Conservation (phyloP, 2,113 vertebrate genomes). For the Malurus elegans region DNA sequence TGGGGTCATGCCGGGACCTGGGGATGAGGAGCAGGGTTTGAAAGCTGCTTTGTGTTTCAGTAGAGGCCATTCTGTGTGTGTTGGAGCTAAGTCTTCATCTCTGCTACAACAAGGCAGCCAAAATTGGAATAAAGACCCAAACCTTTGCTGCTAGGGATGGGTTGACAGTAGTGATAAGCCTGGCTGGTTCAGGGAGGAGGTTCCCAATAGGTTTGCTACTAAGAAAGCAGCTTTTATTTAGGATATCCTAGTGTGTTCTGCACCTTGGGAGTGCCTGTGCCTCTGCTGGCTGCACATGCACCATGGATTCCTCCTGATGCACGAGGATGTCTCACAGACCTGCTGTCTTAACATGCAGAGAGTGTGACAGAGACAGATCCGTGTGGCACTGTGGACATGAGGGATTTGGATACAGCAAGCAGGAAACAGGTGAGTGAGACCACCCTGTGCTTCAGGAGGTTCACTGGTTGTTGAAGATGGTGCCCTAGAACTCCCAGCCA, state of each 20-base stretch:
- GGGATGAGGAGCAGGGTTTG: neutral
- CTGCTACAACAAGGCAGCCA: neutral
- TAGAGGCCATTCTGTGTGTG: neutral
- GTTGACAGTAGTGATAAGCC: neutral
- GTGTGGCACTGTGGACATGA: rapidly evolving
- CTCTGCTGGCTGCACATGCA: neutral
- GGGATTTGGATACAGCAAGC: neutral
- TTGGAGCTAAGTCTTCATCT: neutral
- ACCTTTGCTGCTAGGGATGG: neutral
- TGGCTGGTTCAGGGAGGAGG: neutral
- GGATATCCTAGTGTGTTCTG: neutral
- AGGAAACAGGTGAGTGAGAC: neutral
- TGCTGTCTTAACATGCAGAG: neutral
- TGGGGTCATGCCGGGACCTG: neutral
- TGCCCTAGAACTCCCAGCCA: neutral
- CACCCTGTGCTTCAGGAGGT: rapidly evolving
- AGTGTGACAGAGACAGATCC: neutral
- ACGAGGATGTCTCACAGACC: neutral
- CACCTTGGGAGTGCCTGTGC: neutral
- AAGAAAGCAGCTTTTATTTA: neutral
- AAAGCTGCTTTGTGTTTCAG: neutral
- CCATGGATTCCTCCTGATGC: neutral
- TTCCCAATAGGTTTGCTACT: neutral
- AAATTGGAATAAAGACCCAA: neutral
- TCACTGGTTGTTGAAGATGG: neutral